These are phyloP conservation scores for Narcine bancroftii DNA, from an alignment of 2,113 vertebrate species.

Conservation along the genomic window DNA sequence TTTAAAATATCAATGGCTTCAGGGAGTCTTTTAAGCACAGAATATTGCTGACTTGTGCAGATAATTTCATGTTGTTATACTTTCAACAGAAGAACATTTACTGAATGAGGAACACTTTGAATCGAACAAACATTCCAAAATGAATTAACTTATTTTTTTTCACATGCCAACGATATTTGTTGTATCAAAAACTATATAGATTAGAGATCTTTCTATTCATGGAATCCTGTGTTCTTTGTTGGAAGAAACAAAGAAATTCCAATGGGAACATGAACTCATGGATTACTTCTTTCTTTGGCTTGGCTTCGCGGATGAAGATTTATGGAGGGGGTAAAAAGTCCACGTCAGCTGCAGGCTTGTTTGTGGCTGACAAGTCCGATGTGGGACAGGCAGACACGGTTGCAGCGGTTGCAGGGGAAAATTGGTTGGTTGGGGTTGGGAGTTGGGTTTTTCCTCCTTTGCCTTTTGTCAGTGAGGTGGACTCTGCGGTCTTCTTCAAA, in stretches of 20 bases:
- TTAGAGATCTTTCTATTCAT: not conserved
- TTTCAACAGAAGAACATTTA: not conserved
- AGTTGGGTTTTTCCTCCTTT: too few relatives aligned
- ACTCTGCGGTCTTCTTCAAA: too few relatives aligned
- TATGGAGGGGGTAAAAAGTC: too few relatives aligned
- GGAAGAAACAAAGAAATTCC: not conserved
- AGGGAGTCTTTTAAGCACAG: not conserved
- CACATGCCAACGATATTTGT: not conserved
- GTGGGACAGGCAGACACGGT: too few relatives aligned
- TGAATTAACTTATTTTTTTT: not conserved
- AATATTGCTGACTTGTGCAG: constrained; percentile 6
- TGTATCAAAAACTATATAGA: not conserved
- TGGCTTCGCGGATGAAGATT: too few relatives aligned
- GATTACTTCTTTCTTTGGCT: not conserved
- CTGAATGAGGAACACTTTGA: not conserved
- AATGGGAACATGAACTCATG: not conserved
- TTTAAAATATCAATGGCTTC: not conserved
- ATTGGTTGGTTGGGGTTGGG: too few relatives aligned
- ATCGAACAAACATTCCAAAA: not conserved
- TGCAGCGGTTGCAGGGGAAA: too few relatives aligned
- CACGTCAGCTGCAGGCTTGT: too few relatives aligned
- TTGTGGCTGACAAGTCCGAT: too few relatives aligned
- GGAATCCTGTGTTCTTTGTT: not conserved
- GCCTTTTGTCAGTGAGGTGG: too few relatives aligned
- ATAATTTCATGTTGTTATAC: constrained; percentile 10